Evolutionary conservation across 2,113 vertebrate genomes (phyloP).

Genomic region (Solenodon paradoxus): DNA sequence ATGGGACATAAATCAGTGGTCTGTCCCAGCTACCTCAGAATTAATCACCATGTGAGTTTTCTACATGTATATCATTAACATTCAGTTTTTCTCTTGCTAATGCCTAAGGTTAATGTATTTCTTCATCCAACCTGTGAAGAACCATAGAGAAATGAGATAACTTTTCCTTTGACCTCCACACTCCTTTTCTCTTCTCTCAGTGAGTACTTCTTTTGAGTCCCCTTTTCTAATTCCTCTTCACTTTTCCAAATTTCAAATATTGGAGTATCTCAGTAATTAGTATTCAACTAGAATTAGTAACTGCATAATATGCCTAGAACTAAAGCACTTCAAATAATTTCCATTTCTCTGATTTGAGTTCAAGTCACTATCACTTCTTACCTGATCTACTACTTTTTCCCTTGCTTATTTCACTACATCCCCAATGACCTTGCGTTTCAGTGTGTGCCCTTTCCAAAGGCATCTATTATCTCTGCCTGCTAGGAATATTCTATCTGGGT

Average conservation of each 20-base stretch:
- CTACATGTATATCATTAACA: too few species aligned
- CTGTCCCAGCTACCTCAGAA: too few species aligned
- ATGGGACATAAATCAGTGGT: too few species aligned
- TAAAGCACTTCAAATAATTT: neutral
- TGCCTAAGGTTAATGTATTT: too few species aligned
- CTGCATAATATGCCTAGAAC: too few species aligned
- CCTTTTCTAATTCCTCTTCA: neutral
- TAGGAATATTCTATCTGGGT: neutral
- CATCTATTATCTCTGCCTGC: neutral
- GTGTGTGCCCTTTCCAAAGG: neutral
- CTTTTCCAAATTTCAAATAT: neutral
- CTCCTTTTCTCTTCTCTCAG: neutral
- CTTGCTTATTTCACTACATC: neutral
- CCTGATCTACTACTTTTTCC: neutral
- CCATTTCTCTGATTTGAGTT: neutral
- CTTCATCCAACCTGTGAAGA: too few species aligned
- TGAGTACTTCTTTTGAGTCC: neutral
- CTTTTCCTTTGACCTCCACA: too few species aligned
- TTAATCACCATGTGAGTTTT: too few species aligned
- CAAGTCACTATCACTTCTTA: neutral
- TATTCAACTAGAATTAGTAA: neutral
- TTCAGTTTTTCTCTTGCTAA: too few species aligned
- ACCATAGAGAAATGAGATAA: too few species aligned
- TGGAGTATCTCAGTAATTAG: neutral
- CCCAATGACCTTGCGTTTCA: neutral